phyloP scores from a whole-genome alignment of 2,113 vertebrate species.

The Falco punctatus region DNA sequence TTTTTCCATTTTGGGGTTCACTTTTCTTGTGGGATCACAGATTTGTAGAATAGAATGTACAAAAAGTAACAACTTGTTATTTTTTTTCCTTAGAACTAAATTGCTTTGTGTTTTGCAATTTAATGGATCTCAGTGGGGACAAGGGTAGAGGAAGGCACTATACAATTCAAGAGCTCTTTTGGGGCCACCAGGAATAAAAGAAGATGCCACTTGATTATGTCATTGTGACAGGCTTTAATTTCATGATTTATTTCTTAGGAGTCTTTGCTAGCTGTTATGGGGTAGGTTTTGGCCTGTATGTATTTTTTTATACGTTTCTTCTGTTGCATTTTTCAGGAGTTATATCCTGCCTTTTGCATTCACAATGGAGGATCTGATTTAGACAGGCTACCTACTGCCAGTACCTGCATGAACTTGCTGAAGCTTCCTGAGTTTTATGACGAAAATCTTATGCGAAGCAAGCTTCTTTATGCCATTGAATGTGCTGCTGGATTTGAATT shows the following conservation, averaged over 20 bases:
- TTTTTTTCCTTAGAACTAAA: not conserved
- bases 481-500: slow-evolving; percentile 97
- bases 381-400: slow-evolving; percentile 94
- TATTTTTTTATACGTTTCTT: not conserved
- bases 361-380: slow-evolving; percentile 95
- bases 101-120: not conserved
- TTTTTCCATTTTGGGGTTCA: not conserved
- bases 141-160: not conserved
- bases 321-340: slow-evolving; percentile 80
- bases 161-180: not conserved
- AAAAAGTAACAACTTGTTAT: not conserved
- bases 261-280: not conserved
- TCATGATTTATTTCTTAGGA: not conserved
- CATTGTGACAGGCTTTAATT: not conserved
- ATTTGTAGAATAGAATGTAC: not conserved
- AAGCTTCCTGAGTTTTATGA: slow-evolving; percentile 97
- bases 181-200: not conserved
- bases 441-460: slow-evolving; percentile 90
- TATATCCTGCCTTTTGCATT: slow-evolving; percentile 97
- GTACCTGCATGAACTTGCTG: slow-evolving; percentile 99
- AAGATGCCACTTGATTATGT: not conserved
- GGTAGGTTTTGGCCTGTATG: not conserved
- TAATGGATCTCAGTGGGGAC: not conserved
- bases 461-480: slow-evolving; percentile 96
- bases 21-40: not conserved